Percentiles rank a stretch among this genome's conserved stretches.
phyloP scores from a whole-genome alignment of 2,797 vertebrate species.

The Pantherophis vulpinus region DNA sequence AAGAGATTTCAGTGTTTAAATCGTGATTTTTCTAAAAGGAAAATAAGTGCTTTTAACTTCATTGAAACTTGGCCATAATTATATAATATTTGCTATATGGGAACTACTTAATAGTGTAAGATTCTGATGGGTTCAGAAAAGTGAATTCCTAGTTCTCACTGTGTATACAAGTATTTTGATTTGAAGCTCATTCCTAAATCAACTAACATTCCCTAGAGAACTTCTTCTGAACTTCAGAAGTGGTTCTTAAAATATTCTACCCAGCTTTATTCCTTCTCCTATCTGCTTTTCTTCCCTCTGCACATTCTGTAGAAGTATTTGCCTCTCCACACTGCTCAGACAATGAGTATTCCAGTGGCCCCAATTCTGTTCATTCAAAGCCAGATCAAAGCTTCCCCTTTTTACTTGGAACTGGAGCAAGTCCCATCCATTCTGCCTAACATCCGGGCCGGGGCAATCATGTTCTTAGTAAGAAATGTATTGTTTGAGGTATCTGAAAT shows the following conservation, averaged over 20 bases:
- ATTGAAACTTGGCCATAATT: background rate
- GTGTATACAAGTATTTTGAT: background rate
- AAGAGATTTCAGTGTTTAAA: background rate
- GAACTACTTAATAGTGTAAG: background rate
- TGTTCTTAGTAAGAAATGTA: background rate
- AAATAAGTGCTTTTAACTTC: background rate
- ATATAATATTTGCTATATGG: background rate
- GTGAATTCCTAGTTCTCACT: background rate
- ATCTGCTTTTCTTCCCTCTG: background rate
- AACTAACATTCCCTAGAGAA: background rate
- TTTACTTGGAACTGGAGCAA: background rate
- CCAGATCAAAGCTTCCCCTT: background rate
- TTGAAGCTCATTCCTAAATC: background rate
- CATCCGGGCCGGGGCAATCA: background rate
- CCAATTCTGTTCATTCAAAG: background rate
- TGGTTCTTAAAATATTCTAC: background rate
- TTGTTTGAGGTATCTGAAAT: background rate
- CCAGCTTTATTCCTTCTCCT: background rate
- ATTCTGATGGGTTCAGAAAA: background rate
- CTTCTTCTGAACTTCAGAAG: background rate
- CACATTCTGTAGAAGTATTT: background rate
- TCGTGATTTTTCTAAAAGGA: background rate
- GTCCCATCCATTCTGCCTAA: background rate
- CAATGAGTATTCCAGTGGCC: background rate
- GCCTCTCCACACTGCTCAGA: background rate